Conservation (phyloP, 2,797 vertebrate species). For the Monodelphis domestica region DNA sequence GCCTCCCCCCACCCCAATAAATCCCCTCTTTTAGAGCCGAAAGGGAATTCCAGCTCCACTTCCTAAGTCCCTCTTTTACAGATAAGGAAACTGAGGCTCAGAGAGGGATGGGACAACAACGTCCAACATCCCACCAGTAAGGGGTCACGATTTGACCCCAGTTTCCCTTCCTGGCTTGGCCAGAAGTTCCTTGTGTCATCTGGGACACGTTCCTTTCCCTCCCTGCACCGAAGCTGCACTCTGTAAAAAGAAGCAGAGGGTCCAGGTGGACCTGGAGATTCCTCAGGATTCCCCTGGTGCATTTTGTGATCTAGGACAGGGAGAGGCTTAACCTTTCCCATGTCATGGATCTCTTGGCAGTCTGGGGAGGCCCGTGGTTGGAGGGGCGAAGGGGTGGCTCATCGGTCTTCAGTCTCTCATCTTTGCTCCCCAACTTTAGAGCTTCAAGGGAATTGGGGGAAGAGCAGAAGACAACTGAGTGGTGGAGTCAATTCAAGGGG, state of each 20-base stretch:
- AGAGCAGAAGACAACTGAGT: too few relatives aligned
- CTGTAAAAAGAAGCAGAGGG: background rate
- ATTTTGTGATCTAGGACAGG: background rate
- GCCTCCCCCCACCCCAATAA: background rate
- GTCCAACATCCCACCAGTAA: background rate
- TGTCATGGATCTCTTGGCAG: too few relatives aligned
- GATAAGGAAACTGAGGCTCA: background rate
- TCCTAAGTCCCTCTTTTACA: background rate
- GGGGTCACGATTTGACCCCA: too few relatives aligned
- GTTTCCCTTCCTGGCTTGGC: background rate
- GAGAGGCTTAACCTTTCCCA: background rate
- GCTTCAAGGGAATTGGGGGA: too few relatives aligned
- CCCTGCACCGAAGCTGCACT: background rate
- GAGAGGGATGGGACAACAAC: background rate
- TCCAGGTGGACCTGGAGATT: background rate
- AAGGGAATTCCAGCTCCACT: background rate
- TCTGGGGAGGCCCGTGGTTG: too few relatives aligned
- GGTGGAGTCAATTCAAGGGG: too few relatives aligned
- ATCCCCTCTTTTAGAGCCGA: background rate
- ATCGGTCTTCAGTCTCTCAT: too few relatives aligned
- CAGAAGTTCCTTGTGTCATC: background rate
- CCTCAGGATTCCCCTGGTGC: background rate
- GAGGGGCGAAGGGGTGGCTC: too few relatives aligned
- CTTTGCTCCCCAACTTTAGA: too few relatives aligned
- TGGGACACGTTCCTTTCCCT: background rate